phyloP scores from a whole-genome alignment of 2,113 vertebrate genomes.

The Chloropsis hardwickii region DNA sequence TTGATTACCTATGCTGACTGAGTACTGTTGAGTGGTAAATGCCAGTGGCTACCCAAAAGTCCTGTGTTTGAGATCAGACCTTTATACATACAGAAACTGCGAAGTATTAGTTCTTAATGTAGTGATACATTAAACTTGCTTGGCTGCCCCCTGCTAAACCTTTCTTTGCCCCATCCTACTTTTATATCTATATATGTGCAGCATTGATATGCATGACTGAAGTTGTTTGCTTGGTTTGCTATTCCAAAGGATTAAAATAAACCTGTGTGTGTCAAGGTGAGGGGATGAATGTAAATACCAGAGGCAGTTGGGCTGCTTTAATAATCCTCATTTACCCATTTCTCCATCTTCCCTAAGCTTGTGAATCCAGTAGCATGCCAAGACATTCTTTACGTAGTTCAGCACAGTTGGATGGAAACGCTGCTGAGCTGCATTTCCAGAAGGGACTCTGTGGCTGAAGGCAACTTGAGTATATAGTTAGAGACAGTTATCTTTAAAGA shows the following conservation, averaged over 20 bases:
- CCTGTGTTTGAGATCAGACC: not conserved
- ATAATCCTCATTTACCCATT: not conserved
- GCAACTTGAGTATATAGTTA: not conserved
- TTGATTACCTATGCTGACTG: not conserved
- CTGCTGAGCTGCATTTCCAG: not conserved
- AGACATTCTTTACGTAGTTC: rapidly evolving
- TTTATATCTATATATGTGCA: not conserved
- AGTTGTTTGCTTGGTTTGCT: not conserved
- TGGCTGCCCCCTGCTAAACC: not conserved
- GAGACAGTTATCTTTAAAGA: not conserved
- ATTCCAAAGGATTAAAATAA: constrained; percentile 4
- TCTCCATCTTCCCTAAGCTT: not conserved
- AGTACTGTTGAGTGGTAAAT: not conserved
- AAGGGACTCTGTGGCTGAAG: not conserved
- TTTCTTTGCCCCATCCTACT: not conserved
- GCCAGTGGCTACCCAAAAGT: not conserved
- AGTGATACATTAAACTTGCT: not conserved
- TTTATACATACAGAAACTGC: not conserved
- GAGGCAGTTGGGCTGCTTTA: not conserved
- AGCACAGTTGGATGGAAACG: not conserved
- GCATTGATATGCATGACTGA: not conserved
- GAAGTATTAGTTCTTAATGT: not conserved
- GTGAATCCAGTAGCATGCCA: not conserved
- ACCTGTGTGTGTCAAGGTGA: not conserved
- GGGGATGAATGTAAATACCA: not conserved